Evolutionary conservation across 2,113 vertebrate species (phyloP), one percentile per base, ranked within the genome.

Genomic region (Psittacara wagleri): DNA sequence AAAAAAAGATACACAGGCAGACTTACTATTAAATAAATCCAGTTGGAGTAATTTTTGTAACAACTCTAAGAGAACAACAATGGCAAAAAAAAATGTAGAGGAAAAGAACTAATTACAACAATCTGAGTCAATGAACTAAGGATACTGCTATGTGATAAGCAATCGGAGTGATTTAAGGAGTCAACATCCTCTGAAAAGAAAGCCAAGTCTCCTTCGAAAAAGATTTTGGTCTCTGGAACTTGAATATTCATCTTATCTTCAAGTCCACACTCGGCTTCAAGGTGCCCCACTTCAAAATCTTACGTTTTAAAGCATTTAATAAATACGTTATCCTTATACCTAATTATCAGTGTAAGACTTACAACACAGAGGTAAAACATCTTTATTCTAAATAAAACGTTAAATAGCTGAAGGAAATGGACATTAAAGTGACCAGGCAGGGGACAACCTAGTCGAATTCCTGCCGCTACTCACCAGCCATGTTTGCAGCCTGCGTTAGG

Each of bases 401-500:
- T 54, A 77, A 77, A 83, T 16, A 41, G 7, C 35, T 83, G 39
- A 94, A 81, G 35, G 18, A 18, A 90, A 44, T 0, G 1, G 25
- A 78, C 13, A 48, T 16, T 17, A 63, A 52, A 88, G n/a, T 33
- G 0, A 66, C 22, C 29, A 48, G 62, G 57, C 9, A 61, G 23
- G 8, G 20, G 20, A 76, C 55, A 73, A 39, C 1, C 3, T 3
- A 72, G 8, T 1, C 54, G 37, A 64, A 33, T 46, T 72, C 66
- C 57, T 76, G 29, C 12, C 37, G 19, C 43, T 92, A 16, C 95
- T 80, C 97, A 99, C 99, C 99, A 97, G 99, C 99, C 97, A 99
- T 98, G 96, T 99, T 99, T 88, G 97, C 99, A 51, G 99, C 98
- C 93, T 99, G 99, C 4, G 99, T 99, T 57, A 99, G 98, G 90